Conservation (phyloP, 2,888 invertebrate species). For the Escarpia spicata region DNA sequence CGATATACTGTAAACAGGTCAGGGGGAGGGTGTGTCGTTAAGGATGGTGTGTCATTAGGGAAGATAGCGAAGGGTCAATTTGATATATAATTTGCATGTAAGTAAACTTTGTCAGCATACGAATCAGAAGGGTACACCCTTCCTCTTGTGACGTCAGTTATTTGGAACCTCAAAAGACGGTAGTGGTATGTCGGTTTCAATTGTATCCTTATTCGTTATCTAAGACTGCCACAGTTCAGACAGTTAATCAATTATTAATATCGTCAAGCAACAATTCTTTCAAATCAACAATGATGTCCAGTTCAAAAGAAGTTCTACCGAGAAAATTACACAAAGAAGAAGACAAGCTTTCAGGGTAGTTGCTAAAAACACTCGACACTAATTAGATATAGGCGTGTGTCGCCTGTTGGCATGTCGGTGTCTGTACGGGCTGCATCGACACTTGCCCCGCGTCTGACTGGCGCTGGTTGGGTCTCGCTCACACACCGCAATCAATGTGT, state of each 20-base stretch:
- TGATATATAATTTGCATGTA: no score
- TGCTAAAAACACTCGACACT: not conserved
- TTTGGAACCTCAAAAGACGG: not conserved
- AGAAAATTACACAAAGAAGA: not conserved
- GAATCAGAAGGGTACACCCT: no score
- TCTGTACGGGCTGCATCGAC: not conserved
- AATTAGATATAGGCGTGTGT: not conserved
- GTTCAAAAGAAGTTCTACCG: not conserved
- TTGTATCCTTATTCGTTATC: not conserved
- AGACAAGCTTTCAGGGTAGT: not conserved
- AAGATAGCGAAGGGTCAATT: no score
- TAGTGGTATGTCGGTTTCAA: not conserved
- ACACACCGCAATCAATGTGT: conserved; percentile 1
- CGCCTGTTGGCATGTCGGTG: not conserved
- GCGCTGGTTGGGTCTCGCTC: not conserved
- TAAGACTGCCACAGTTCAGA: not conserved
- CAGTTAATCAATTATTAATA: not conserved
- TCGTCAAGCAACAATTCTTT: not conserved
- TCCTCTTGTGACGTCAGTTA: no score
- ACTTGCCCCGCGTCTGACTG: not conserved
- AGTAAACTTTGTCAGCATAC: no score
- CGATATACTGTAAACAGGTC: no score
- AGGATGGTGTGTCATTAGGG: no score
- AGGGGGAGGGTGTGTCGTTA: no score
- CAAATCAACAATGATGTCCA: not conserved